Percentiles rank a stretch among this genome's conserved stretches.
These are phyloP conservation scores for Pteropus rufus DNA, from an alignment of 2,797 vertebrate genomes.

Conservation along the genomic window DNA sequence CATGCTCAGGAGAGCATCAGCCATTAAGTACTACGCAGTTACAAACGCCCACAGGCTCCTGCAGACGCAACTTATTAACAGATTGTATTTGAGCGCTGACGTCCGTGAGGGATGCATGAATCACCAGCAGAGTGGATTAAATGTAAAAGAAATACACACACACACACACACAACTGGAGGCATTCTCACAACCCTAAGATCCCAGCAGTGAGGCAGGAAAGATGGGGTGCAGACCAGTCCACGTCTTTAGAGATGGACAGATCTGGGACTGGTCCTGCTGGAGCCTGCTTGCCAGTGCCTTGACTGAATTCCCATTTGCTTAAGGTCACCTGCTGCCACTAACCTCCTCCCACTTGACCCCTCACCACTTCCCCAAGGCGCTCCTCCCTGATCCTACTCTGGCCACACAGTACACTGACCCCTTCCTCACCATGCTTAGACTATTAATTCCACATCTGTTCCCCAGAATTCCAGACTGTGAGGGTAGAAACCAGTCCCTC, in stretches of 20 bases:
- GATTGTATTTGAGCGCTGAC: background rate
- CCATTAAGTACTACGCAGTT: background rate
- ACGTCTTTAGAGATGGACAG: background rate
- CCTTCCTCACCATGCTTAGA: background rate
- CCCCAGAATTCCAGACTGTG: background rate
- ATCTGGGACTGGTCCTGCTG: background rate
- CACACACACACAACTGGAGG: background rate
- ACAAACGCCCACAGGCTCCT: accelerated
- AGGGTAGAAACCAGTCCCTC: background rate
- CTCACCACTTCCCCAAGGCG: background rate
- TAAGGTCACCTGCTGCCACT: background rate
- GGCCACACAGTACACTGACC: background rate
- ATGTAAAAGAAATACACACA: background rate
- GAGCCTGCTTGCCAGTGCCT: background rate
- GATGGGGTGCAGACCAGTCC: too few relatives aligned
- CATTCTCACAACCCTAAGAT: background rate
- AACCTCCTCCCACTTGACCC: background rate
- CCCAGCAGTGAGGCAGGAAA: background rate
- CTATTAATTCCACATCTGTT: accelerated
- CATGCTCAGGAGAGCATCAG: background rate
- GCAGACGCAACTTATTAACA: background rate
- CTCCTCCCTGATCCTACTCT: background rate
- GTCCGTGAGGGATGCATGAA: background rate
- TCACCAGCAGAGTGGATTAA: background rate
- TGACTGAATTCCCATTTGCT: background rate